A percentile compares a stretch with the other conserved stretches of the same genome.
Conservation (phyloP, 2,113 vertebrate genomes). For the Uria lomvia region DNA sequence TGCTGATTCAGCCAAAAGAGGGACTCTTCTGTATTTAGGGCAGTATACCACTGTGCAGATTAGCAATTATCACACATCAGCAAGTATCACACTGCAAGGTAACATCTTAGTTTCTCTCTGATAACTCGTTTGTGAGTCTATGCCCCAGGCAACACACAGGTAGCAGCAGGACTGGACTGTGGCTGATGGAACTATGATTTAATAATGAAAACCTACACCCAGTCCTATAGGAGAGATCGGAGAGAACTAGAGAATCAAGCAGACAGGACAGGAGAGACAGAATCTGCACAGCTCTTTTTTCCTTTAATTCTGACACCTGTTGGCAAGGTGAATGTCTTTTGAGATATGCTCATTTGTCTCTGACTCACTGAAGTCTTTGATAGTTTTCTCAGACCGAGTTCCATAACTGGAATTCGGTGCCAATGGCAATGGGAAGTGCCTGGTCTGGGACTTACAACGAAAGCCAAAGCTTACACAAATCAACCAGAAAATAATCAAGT, state of each 20-base stretch:
- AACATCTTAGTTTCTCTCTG: background rate
- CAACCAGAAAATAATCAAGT: background rate
- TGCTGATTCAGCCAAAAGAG: background rate
- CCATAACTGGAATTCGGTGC: background rate
- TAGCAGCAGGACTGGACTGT: background rate
- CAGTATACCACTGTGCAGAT: background rate
- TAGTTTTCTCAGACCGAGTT: background rate
- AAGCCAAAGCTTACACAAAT: background rate
- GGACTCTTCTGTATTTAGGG: background rate
- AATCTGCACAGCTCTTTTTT: background rate
- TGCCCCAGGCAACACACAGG: background rate
- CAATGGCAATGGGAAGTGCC: background rate
- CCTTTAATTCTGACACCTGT: background rate
- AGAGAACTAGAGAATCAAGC: background rate
- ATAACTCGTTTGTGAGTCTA: background rate
- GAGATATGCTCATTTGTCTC: background rate
- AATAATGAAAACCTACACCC: background rate
- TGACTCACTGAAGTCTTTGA: background rate
- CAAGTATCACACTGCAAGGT: background rate
- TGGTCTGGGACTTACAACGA: background rate
- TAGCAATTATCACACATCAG: background rate
- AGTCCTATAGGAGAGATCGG: background rate
- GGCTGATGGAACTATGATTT: background rate
- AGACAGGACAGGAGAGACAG: fast-evolving
- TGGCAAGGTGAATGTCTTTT: background rate